Conservation (phyloP, 2,113 vertebrate genomes). For the Edolisoma coerulescens region DNA sequence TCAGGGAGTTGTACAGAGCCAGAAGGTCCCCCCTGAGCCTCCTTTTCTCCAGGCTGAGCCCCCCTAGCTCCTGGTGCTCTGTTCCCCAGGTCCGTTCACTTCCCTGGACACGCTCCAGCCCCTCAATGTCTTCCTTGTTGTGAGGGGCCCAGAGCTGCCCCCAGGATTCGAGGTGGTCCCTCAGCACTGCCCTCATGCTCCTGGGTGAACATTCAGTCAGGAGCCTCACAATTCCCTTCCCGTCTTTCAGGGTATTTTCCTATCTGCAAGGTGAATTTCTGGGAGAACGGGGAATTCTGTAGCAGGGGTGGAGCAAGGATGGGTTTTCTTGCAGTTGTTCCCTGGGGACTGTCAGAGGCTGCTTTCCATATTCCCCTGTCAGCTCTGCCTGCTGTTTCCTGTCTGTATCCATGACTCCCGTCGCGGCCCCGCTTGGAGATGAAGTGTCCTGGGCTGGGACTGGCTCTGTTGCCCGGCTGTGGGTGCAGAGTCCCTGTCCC, state of each 20-base stretch:
- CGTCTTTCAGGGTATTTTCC: neutral
- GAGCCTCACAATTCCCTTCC: neutral
- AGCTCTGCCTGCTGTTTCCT: neutral
- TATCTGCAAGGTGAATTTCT: neutral
- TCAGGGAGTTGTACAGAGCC: neutral
- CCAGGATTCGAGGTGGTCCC: neutral
- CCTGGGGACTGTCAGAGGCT: neutral
- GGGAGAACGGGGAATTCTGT: neutral
- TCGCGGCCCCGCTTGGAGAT: fast-evolving
- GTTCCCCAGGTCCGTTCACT: neutral
- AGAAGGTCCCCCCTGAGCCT: neutral
- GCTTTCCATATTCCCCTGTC: neutral
- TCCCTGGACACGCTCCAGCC: neutral
- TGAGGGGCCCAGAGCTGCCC: neutral
- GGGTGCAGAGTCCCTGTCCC: neutral
- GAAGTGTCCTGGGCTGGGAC: neutral
- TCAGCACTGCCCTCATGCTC: neutral
- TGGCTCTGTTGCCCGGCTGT: neutral
- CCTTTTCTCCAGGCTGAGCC: neutral
- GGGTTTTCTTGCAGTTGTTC: neutral
- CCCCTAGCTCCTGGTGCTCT: neutral
- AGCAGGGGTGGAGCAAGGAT: neutral
- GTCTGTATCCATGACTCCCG: neutral
- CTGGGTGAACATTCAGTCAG: fast-evolving
- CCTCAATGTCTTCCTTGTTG: neutral